A percentile compares a stretch with the other conserved stretches of the same genome.
These are phyloP conservation scores for Oegoconia quadripuncta DNA, from an alignment of 2,888 invertebrate species.

Conservation along the genomic window DNA sequence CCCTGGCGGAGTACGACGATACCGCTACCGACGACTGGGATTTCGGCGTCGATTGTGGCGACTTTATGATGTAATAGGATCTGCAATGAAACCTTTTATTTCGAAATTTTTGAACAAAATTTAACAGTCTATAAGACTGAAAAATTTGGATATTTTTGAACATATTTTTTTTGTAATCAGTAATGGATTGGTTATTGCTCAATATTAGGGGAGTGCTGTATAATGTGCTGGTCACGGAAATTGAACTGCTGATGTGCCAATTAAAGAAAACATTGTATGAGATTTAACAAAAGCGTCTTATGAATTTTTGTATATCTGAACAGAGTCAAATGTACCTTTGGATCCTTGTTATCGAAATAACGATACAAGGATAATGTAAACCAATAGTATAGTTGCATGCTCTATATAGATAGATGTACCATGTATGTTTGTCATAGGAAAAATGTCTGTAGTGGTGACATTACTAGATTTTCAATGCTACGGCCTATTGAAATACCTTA, in stretches of 20 bases:
- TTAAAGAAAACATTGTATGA: conserved; percentile 24
- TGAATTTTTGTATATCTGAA: conserved; percentile 35
- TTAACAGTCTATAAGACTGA: background rate
- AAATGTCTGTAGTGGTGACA: conserved; percentile 55
- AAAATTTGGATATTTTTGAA: background rate
- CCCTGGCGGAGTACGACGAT: conserved; percentile 80
- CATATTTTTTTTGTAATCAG: background rate
- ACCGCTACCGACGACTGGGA: conserved; percentile 81
- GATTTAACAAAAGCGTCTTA: conserved; percentile 36
- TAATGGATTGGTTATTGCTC: conserved; percentile 29
- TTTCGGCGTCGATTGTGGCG: conserved; percentile 85
- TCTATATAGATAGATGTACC: conserved; percentile 53
- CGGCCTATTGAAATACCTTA: conserved; percentile 23
- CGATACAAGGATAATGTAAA: background rate
- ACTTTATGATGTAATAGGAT: conserved; percentile 81
- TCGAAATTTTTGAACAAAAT: background rate
- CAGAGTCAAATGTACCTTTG: conserved; percentile 18
- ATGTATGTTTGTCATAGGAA: conserved; percentile 54
- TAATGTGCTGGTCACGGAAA: conserved; percentile 57
- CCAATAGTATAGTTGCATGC: conserved; percentile 56
- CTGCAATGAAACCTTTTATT: background rate
- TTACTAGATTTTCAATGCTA: too few relatives aligned
- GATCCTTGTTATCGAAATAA: conserved; percentile 1
- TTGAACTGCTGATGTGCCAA: conserved; percentile 47
- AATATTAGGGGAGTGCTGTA: conserved; percentile 26